Evolutionary conservation across 2,113 vertebrate genomes (phyloP).

Genomic region (Vulpes lagopus): DNA sequence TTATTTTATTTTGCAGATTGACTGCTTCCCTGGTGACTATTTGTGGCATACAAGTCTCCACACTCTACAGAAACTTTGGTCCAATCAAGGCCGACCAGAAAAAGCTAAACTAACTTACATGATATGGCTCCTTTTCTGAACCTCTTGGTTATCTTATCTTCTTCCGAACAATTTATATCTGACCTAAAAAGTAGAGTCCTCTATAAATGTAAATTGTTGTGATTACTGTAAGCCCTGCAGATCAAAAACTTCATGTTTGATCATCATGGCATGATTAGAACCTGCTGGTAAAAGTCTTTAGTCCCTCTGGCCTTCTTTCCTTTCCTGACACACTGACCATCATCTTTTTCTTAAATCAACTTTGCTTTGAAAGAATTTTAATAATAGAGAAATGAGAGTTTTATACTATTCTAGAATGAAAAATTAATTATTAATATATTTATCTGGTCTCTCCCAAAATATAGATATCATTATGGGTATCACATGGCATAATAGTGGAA

Average conservation of each 20-base stretch:
- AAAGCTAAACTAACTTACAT: not conserved
- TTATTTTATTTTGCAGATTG: not conserved
- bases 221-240: not conserved
- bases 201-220: not conserved
- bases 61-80: not conserved
- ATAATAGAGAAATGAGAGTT: not conserved
- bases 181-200: not conserved
- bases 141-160: not conserved
- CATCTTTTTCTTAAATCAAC: not conserved
- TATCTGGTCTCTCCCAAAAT: not conserved
- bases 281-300: not conserved
- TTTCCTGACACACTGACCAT: not conserved
- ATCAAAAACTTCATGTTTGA: not conserved
- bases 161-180: not conserved
- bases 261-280: not conserved
- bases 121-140: not conserved
- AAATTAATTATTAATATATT: conserved; percentile 11
- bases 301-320: not conserved
- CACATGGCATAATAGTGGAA: not conserved
- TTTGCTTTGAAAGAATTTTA: conserved; percentile 18
- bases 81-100: not conserved
- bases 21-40: not conserved
- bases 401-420: not conserved
- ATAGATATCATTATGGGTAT: not conserved
- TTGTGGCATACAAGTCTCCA: not conserved